A percentile compares a stretch with the other conserved stretches of the same genome.
Evolutionary conservation across 2,888 invertebrate genomes (phyloP).

Genomic region (Nudaria mundana): DNA sequence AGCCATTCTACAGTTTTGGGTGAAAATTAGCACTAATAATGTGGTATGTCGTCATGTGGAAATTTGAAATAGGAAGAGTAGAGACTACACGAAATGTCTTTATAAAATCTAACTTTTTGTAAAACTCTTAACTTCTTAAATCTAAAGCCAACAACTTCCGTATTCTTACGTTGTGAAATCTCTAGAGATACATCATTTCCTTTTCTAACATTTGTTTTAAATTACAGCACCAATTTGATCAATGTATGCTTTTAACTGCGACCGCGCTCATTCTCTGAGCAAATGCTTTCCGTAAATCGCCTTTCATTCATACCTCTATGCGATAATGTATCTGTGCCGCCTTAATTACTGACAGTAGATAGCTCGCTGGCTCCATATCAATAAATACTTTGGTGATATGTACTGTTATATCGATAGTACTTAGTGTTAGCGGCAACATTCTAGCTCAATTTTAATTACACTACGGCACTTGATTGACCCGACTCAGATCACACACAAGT

Average conservation of each 20-base stretch:
- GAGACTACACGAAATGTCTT: too few relatives aligned
- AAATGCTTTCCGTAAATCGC: slow-evolving; percentile 2
- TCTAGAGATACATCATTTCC: background rate
- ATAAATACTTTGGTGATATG: background rate
- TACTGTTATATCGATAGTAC: slow-evolving; percentile 15
- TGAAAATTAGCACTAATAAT: too few relatives aligned
- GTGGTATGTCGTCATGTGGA: too few relatives aligned
- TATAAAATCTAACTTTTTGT: too few relatives aligned
- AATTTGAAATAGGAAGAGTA: too few relatives aligned
- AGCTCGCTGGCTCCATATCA: slow-evolving; percentile 1
- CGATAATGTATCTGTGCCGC: slow-evolving; percentile 6
- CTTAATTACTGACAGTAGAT: slow-evolving; percentile 4
- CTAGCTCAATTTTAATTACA: slow-evolving; percentile 24
- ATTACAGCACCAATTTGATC: slow-evolving; percentile 4
- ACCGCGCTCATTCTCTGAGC: background rate
- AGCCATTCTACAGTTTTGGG: too few relatives aligned
- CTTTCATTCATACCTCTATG: slow-evolving; percentile 9
- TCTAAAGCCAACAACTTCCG: background rate
- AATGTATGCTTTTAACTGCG: slow-evolving; percentile 6
- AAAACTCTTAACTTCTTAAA: background rate
- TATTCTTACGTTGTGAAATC: background rate
- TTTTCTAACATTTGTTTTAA: background rate
- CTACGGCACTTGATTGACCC: slow-evolving; percentile 14
- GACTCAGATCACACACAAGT: slow-evolving; percentile 19
- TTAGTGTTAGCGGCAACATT: slow-evolving; percentile 14